A percentile compares a stretch with the other conserved stretches of the same genome.
Conservation (phyloP, 2,888 invertebrate species). For the Eudasyphora cyanicolor region DNA sequence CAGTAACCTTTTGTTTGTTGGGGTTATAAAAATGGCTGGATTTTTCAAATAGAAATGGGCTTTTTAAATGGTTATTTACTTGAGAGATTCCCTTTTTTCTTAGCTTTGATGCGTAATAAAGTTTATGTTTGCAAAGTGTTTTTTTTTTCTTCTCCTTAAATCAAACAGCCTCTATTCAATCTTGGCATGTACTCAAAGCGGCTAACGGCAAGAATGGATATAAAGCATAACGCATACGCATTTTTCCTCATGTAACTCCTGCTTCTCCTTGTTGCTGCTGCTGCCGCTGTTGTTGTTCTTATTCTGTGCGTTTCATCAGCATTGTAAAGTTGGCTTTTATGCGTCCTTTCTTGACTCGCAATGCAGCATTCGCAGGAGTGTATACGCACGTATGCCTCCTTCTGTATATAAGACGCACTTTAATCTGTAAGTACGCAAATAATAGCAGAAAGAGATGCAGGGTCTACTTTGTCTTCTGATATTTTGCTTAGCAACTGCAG, state of each 20-base stretch:
- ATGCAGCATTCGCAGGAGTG: not conserved
- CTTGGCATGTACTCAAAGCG: not conserved
- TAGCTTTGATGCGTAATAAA: slow-evolving; percentile 53
- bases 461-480: not conserved
- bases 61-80: not conserved
- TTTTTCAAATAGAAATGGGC: slow-evolving; percentile 5
- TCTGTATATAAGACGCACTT: slow-evolving; percentile 10
- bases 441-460: not conserved
- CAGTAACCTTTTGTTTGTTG: slow-evolving; percentile 2
- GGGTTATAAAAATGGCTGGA: not conserved
- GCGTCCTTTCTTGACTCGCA: not conserved
- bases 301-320: not conserved
- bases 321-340: not conserved
- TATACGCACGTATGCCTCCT: not conserved
- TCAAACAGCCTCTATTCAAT: not conserved
- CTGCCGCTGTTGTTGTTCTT: not conserved
- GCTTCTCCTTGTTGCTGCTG: not conserved
- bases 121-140: slow-evolving; percentile 44
- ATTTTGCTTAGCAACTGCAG: slow-evolving; percentile 3
- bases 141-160: not conserved
- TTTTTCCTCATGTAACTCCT: not conserved
- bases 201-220: slow-evolving; percentile 23
- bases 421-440: slow-evolving; percentile 2
- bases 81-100: slow-evolving; percentile 3
- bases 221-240: slow-evolving; percentile 24